These are phyloP conservation scores for Choloepus didactylus DNA, from an alignment of 2,797 vertebrate species.

Conservation along the genomic window DNA sequence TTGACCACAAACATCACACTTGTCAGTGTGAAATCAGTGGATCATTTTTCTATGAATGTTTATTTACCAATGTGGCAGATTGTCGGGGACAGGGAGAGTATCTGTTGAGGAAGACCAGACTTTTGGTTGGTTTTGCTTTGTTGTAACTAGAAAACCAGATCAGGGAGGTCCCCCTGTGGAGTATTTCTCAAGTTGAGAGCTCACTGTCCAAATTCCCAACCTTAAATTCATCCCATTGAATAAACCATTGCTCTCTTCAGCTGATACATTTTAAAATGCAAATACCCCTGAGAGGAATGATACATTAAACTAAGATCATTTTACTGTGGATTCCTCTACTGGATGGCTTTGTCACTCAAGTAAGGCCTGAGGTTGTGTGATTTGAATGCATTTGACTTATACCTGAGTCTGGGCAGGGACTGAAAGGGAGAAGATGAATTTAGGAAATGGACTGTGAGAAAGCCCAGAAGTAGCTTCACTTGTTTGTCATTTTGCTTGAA, in stretches of 20 bases:
- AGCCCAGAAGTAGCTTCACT: not conserved
- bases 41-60: constrained; percentile 48
- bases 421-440: not conserved
- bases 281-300: constrained; percentile 27
- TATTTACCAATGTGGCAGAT: not conserved
- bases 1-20: constrained; percentile 64
- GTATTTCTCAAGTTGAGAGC: not conserved
- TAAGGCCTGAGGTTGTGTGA: not conserved
- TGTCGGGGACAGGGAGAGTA: not conserved
- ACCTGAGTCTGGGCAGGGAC: not conserved
- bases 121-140: not conserved
- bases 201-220: not conserved
- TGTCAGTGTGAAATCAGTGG: constrained; percentile 32
- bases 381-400: not conserved
- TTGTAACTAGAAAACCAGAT: constrained; percentile 45
- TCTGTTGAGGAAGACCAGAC: not conserved
- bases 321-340: constrained; percentile 17
- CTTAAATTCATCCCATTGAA: constrained; percentile 24
- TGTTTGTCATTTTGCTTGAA: not conserved
- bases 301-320: not conserved
- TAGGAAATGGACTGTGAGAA: constrained; percentile 8
- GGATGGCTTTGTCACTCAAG: not conserved
- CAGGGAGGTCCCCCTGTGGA: not conserved
- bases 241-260: constrained; percentile 14
- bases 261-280: constrained; percentile 40